phyloP scores from a whole-genome alignment of 1,140 invertebrate species.

The Dryas iulia region DNA sequence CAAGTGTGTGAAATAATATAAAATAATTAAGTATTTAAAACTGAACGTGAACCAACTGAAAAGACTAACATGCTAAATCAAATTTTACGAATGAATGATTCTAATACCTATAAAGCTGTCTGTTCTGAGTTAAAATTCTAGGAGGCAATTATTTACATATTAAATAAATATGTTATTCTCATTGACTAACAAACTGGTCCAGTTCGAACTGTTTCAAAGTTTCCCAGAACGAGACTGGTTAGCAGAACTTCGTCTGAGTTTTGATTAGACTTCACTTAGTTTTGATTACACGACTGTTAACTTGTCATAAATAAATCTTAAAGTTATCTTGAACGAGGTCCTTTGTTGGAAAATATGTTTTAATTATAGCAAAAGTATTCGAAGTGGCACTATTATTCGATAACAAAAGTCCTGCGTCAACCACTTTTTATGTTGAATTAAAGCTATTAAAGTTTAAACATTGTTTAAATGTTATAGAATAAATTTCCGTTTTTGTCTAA shows the following conservation, averaged over 20 bases:
- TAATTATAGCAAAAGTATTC: background rate
- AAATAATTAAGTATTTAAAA: conserved; percentile 28
- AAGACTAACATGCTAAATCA: conserved; percentile 30
- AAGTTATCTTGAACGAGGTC: background rate
- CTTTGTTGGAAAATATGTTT: background rate
- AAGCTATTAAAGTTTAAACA: background rate
- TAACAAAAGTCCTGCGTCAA: no score
- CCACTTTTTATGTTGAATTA: no score
- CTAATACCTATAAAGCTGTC: conserved; percentile 24
- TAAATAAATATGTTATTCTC: background rate
- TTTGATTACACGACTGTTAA: background rate
- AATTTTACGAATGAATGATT: conserved; percentile 27
- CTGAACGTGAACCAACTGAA: conserved; percentile 20
- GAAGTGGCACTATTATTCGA: no score
- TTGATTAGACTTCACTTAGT: background rate
- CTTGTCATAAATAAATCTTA: background rate
- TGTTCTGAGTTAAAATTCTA: background rate
- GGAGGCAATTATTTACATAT: background rate
- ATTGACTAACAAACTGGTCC: background rate
- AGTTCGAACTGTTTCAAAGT: background rate
- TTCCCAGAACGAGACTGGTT: background rate
- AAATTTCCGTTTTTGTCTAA: background rate
- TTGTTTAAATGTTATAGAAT: no score
- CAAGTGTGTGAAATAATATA: conserved; percentile 35
- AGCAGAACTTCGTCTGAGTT: background rate